Evolutionary conservation across 2,113 vertebrate species (phyloP).

Genomic region (Periophthalmus modestus): DNA sequence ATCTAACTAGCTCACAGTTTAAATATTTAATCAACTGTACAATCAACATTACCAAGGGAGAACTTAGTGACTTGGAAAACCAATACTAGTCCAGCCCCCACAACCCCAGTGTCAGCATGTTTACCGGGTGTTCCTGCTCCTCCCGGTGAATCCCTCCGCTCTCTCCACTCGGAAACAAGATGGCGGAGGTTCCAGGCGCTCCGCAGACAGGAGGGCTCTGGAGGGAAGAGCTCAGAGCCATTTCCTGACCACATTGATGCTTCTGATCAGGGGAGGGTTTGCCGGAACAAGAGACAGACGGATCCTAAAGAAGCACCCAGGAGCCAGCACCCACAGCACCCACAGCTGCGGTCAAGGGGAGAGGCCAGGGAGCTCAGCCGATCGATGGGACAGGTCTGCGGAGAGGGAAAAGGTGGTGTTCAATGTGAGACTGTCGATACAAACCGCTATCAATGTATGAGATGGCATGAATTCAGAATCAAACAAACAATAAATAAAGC

Average conservation of each 20-base stretch:
- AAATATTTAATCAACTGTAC: constrained; percentile 25
- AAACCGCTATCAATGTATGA: too few species aligned
- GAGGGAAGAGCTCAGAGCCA: constrained; percentile 99
- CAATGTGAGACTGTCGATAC: too few species aligned
- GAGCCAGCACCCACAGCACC: too few species aligned
- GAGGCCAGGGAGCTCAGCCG: constrained; percentile 31
- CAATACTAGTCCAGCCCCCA: constrained; percentile 34
- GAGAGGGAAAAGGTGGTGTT: too few species aligned
- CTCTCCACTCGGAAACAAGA: constrained; percentile 61
- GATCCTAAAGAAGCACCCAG: constrained; percentile 82
- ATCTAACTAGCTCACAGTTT: background rate
- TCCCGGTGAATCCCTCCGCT: constrained; percentile 61
- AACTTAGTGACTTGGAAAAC: constrained; percentile 15
- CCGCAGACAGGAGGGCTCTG: constrained; percentile 90
- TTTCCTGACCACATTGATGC: constrained; percentile 95
- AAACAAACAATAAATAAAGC: too few species aligned
- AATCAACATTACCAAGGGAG: background rate
- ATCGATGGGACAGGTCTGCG: background rate
- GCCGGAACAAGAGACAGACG: constrained; percentile 87
- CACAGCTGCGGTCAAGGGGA: constrained; percentile 72
- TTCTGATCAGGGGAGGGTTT: constrained; percentile 91
- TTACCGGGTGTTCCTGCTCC: constrained; percentile 54
- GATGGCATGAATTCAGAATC: too few species aligned
- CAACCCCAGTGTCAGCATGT: constrained; percentile 57
- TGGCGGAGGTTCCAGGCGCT: constrained; percentile 57